These are phyloP conservation scores for Sebastes fasciatus DNA, from an alignment of 2,113 vertebrate species.

Conservation along the genomic window DNA sequence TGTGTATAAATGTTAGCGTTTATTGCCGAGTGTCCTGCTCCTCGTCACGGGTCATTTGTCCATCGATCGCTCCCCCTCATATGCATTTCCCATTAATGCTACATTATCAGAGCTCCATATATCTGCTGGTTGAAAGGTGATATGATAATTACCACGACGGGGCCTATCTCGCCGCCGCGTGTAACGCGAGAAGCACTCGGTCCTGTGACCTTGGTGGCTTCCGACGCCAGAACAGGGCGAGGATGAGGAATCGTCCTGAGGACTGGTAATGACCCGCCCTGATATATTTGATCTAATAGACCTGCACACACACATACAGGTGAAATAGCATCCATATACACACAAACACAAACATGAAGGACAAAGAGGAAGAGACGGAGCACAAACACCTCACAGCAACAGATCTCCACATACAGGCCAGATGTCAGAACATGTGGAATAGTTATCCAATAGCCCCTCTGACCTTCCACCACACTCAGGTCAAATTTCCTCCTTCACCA, in stretches of 20 bases:
- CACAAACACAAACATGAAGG: neutral
- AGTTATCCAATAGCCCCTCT: neutral
- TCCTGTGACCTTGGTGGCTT: slow-evolving; percentile 76
- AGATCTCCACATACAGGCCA: neutral
- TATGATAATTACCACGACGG: slow-evolving; percentile 74
- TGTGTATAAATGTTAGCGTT: slow-evolving; percentile 32
- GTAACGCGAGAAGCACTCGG: slow-evolving; percentile 73
- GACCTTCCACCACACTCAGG: slow-evolving; percentile 17
- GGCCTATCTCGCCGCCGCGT: slow-evolving; percentile 40
- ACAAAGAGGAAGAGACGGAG: neutral
- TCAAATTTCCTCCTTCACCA: neutral
- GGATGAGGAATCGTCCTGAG: slow-evolving; percentile 54
- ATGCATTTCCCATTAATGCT: slow-evolving; percentile 80
- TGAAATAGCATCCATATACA: neutral
- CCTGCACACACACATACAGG: neutral
- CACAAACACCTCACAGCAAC: neutral
- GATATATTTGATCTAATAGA: slow-evolving; percentile 52
- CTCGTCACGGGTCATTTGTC: slow-evolving; percentile 64
- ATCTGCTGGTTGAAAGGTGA: slow-evolving; percentile 80
- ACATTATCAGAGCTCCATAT: slow-evolving; percentile 72
- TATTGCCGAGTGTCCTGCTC: slow-evolving; percentile 43
- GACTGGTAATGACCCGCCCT: slow-evolving; percentile 55
- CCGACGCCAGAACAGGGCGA: slow-evolving; percentile 27
- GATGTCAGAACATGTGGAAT: slow-evolving; percentile 30
- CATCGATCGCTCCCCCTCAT: slow-evolving; percentile 69